Evolutionary conservation across 35 echinoderm and acorn worm genomes (phyloP).

Genomic region (Anneissia japonica): DNA sequence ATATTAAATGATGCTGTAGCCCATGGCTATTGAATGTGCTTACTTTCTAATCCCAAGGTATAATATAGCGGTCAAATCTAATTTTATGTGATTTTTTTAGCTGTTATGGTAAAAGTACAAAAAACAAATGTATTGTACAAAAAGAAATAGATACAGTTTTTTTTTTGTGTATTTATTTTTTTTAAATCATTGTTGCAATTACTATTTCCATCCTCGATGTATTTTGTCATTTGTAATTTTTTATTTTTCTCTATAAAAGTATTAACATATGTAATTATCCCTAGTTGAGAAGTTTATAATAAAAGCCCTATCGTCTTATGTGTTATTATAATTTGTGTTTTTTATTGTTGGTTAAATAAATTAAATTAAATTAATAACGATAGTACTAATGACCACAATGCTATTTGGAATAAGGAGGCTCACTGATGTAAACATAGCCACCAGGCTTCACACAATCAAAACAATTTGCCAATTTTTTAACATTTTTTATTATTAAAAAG

Average conservation of each 20-base stretch:
- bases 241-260: too few species aligned
- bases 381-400: not conserved
- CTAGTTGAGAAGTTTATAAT: too few species aligned
- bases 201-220: too few species aligned
- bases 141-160: not conserved
- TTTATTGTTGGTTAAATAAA: not conserved
- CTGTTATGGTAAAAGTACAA: not conserved
- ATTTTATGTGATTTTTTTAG: not conserved
- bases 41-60: constrained; percentile 95
- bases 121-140: too few species aligned
- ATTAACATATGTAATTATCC: too few species aligned
- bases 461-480: not conserved
- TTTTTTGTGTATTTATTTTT: not conserved
- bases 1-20: not conserved
- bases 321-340: too few species aligned
- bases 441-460: not conserved
- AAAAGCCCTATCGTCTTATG: too few species aligned
- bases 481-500: not conserved
- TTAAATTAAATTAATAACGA: not conserved
- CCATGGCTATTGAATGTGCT: too few species aligned
- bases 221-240: too few species aligned
- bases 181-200: not conserved
- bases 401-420: not conserved
- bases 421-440: not conserved
- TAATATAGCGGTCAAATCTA: constrained; percentile 2